Conservation (phyloP, 1,140 invertebrate genomes). For the Teleopsis dalmanni region DNA sequence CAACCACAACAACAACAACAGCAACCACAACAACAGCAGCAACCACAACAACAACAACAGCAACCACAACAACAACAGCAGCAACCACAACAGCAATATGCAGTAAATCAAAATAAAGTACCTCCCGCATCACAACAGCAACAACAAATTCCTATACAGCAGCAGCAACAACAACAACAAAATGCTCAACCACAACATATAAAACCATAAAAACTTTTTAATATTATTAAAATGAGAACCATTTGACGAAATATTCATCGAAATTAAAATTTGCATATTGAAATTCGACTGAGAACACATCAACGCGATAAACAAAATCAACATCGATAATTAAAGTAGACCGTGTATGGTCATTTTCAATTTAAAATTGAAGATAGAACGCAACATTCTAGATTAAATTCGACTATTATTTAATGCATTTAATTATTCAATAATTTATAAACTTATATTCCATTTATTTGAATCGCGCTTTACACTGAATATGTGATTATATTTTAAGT, state of each 20-base stretch:
- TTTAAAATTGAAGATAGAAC: too few species aligned
- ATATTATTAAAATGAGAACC: background rate
- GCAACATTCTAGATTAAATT: too few species aligned
- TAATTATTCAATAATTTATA: too few species aligned
- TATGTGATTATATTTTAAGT: too few species aligned
- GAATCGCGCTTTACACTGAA: too few species aligned
- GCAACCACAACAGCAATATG: slow-evolving; percentile 12
- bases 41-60: slow-evolving; percentile 17
- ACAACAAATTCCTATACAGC: slow-evolving; percentile 20
- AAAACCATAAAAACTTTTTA: background rate
- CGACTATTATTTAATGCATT: too few species aligned
- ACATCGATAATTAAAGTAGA: too few species aligned
- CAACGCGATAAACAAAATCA: too few species aligned
- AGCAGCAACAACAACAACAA: slow-evolving; percentile 1
- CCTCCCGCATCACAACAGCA: slow-evolving; percentile 9
- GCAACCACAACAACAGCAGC: slow-evolving; percentile 13
- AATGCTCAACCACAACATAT: slow-evolving; percentile 5
- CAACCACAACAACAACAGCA: slow-evolving; percentile 10
- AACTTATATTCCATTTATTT: too few species aligned
- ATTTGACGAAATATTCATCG: background rate
- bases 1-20: slow-evolving; percentile 16
- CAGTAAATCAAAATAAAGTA: slow-evolving; percentile 13
- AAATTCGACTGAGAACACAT: too few species aligned
- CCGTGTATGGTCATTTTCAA: too few species aligned
- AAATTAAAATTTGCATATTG: background rate